These are phyloP conservation scores for Buathra laborator DNA, from an alignment of 2,888 invertebrate species.

Conservation along the genomic window DNA sequence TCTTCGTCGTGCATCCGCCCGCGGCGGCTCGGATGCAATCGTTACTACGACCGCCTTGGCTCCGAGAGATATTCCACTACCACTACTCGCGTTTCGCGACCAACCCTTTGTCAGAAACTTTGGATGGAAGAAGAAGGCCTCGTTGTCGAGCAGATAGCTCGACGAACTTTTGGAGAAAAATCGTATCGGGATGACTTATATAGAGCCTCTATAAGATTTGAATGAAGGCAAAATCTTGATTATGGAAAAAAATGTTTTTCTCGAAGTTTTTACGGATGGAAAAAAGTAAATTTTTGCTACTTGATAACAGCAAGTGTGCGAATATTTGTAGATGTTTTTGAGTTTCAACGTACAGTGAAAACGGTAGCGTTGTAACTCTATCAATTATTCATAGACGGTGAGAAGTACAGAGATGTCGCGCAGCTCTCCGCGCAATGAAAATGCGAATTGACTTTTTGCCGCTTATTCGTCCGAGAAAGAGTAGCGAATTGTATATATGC, in stretches of 20 bases:
- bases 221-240: neutral
- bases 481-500: constrained; percentile 60
- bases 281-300: too few species aligned
- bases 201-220: neutral
- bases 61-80: constrained; percentile 47
- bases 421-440: neutral
- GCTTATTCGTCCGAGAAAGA: constrained; percentile 60
- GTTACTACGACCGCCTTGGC: constrained; percentile 73
- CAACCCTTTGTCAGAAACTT: constrained; percentile 19
- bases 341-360: too few species aligned
- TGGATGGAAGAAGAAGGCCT: neutral
- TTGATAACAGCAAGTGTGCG: neutral
- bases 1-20: constrained; percentile 65
- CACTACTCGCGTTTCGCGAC: constrained; percentile 58
- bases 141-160: constrained; percentile 23
- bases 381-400: too few species aligned
- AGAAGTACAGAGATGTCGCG: too few species aligned
- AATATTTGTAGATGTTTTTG: neutral
- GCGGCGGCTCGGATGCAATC: constrained; percentile 77
- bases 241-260: neutral
- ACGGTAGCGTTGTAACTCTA: too few species aligned
- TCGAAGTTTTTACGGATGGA: too few species aligned
- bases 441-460: constrained; percentile 35
- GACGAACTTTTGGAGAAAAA: constrained; percentile 29
- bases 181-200: neutral